Base-by-base conservation (phyloP, 53 echinoderm and acorn worm species). In the Glandiceps talaboti region DNA sequence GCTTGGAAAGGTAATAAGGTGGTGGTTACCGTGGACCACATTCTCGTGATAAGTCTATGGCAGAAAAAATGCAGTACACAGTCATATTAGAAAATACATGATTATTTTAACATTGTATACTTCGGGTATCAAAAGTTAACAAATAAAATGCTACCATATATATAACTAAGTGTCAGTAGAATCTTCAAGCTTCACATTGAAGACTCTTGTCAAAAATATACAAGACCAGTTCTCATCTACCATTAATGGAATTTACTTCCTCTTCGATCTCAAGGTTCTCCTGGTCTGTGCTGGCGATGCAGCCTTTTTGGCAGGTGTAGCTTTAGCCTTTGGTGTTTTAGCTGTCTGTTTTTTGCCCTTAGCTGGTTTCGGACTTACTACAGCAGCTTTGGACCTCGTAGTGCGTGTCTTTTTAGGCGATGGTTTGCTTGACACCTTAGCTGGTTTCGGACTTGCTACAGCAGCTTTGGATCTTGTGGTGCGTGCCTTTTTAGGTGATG, bases 211-310 rank as follows among this genome's bases (percentile, higher is more conserved):
- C n/a, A n/a, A n/a, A n/a, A n/a, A n/a, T n/a, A n/a, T n/a, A n/a
- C n/a, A n/a, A n/a, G n/a, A n/a, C n/a, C n/a, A n/a, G n/a, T n/a
- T n/a, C n/a, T n/a, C n/a, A n/a, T n/a, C n/a, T n/a, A n/a, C n/a
- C n/a, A n/a, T n/a, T n/a, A n/a, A n/a, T n/a, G n/a, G 1, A 25
- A 10, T 80, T 73, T 73, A 76, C 74, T 76, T 76, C 31, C 75
- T 90, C 74, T 77, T 90, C 25, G 80, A 73, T 29, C 84, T 83
- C 1, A 80, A 76, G 10, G 86, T 80, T 27, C 76, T 79, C 74
- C 80, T 74, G 1, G 84, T 78, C 25, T 78, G 83, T 25, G 90
- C 83, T 28, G 84, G 83, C 6, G 90, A 74, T 14, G 74, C 33
- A 28, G 82, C 82, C 28, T 85, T 31, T 28, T 82, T 81, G 30